These are phyloP conservation scores for Hypselothyrea guttata DNA, from an alignment of 2,888 invertebrate species.

Conservation along the genomic window DNA sequence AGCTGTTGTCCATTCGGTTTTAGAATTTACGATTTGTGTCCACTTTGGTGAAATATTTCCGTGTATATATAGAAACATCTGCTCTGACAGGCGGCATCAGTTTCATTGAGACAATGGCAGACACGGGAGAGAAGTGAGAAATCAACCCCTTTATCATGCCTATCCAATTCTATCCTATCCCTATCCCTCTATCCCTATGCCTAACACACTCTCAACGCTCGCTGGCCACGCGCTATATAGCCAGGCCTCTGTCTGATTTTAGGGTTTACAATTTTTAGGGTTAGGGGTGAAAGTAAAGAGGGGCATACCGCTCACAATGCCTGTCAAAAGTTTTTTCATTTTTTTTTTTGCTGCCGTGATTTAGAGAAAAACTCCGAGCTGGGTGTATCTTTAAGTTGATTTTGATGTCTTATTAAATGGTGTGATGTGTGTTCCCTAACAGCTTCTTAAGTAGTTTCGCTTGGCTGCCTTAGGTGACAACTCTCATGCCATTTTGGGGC, in stretches of 20 bases:
- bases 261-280: conserved; percentile 23
- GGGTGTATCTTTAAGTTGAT: conserved; percentile 60
- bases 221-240: conserved; percentile 61
- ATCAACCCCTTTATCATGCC: conserved; percentile 53
- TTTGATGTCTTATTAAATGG: conserved; percentile 73
- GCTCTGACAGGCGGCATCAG: conserved; percentile 67
- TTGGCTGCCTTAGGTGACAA: conserved; percentile 55
- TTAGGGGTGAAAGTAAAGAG: conserved; percentile 1
- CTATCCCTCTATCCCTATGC: no score
- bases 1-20: conserved; percentile 69
- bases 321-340: conserved; percentile 67
- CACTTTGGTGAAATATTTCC: conserved; percentile 43
- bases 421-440: conserved; percentile 44
- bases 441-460: conserved; percentile 67
- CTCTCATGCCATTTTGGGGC: conserved; percentile 38
- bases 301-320: conserved; percentile 26
- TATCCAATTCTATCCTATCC: no score
- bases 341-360: conserved; percentile 22
- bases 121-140: conserved; percentile 1
- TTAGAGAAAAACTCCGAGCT: not conserved
- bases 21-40: conserved; percentile 80
- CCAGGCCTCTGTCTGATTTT: conserved; percentile 13
- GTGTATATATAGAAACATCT: conserved; percentile 64
- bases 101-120: conserved; percentile 46
- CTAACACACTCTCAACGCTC: conserved; percentile 34